Base-by-base conservation (phyloP, 1,140 invertebrate species). In the Heliconius nattereri region DNA sequence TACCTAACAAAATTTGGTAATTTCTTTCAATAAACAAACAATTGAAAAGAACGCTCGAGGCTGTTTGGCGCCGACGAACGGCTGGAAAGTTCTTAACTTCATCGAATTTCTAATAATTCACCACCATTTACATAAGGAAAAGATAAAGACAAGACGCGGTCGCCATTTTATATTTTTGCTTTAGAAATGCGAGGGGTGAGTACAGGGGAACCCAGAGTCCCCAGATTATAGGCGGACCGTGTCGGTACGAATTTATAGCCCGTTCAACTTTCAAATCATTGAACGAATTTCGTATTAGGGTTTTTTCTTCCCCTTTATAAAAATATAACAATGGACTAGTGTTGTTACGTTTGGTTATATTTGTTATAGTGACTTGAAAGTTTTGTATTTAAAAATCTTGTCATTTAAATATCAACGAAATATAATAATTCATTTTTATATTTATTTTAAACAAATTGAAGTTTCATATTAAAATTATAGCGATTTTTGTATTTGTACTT, bases 91-190 rank as follows among this genome's bases (percentile, higher is more conserved):
- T 87, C 85, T 87, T 84, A 87, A 86, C 85, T 85, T 87, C 85
- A 86, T 87, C 84, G 82, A 84, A 86, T 84, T 81, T 79, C 79
- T 77, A 85, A 87, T 85, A 84, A 83, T 87, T 85, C 83, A 85
- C 82, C 78, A 78, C 79, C 81, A 87, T 87, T 87, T 87, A 87
- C 85, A 87, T 87, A 87, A 87, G 84, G 86, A 87, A 86, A 87
- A 87, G 86, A 87, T 87, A 87, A 87, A 87, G 86, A 83, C 86
- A 86, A 86, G 86, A 86, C 84, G 85, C 81, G 83, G 79, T 82
- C 57, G 83, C 83, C 83, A 84, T 87, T 87, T 85, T 86, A 82
- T 87, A 83, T 85, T 83, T 85, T 84, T 83, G 83, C 74, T 78
- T 83, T 78, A 54, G 71, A 76, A 83, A 79, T 77, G 75, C 76